Evolutionary conservation across 1,140 invertebrate species (phyloP), one percentile per base, ranked within the genome.

Genomic region (Zaprionus gabonicus): DNA sequence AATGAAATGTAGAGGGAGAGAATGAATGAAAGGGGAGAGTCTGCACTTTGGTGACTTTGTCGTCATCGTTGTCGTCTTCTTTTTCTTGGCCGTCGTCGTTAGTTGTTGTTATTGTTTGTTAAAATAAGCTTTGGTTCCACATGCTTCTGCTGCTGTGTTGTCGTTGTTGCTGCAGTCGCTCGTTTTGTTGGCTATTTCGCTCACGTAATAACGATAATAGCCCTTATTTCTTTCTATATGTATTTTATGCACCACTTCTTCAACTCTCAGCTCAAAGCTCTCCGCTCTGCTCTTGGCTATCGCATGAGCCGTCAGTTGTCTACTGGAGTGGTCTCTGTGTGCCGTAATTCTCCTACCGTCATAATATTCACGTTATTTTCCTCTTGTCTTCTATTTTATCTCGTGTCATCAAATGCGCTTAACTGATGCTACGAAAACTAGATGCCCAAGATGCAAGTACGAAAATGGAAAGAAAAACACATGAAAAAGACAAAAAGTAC

Each of bases 21-120:
- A 10, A 20, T 10, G 7, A 49, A 17, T 17, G n/a, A 51, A 51
- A 51, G 46, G 46, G 36, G n/a, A 69, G 67, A 60, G 58, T 85
- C 44, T 85, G 82, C 78, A 81, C 78, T 84, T 81, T 78, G 78
- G 78, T 59, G 71, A 85, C 82, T 82, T 81, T 78, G 71, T 72
- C 56, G 57, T 76, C 68, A 51, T 63, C 60, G 38, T 80, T 58
- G 63, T 76, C 73, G 59, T 60, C 44, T 25, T 57, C 69, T 49
- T 23, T 59, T 46, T 46, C 15, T 25, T 51, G 46, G 69, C 65
- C 70, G 60, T 56, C 68, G 38, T 63, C 71, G 51, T 58, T 20
- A 67, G 66, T 38, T 75, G 74, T 66, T 77, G 70, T 68, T 77
- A 73, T 73, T 77, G 70, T 77, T 77, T 73, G 75, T 77, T 77